A percentile compares a stretch with the other conserved stretches of the same genome.
These are phyloP conservation scores for Xanthia togata DNA, from an alignment of 2,888 invertebrate species.

Conservation along the genomic window DNA sequence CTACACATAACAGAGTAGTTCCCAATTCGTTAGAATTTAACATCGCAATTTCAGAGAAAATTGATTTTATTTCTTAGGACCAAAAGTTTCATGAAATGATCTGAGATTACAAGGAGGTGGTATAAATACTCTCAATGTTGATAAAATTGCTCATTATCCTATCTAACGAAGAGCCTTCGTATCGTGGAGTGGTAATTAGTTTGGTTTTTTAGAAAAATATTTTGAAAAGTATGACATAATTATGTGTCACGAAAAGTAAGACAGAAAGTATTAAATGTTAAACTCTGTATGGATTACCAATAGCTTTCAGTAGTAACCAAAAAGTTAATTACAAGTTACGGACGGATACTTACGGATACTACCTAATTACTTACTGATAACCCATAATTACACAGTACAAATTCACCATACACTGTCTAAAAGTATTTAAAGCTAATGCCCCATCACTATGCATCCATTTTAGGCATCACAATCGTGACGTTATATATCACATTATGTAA, in stretches of 20 bases:
- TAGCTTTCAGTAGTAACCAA: not conserved
- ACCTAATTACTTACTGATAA: not conserved
- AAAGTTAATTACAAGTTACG: not conserved
- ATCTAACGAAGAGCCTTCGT: not conserved
- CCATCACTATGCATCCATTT: constrained; percentile 9
- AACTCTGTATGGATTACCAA: not conserved
- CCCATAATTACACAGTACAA: constrained; percentile 1
- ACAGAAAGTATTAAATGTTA: not conserved
- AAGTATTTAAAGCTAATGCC: constrained; percentile 10
- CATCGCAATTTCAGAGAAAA: no score
- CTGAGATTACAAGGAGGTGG: not conserved
- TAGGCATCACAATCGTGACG: constrained; percentile 10
- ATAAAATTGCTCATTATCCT: not conserved
- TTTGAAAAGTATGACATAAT: not conserved
- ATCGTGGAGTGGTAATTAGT: not conserved
- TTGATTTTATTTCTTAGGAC: not conserved
- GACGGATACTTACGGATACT: not conserved
- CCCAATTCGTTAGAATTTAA: no score
- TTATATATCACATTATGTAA: constrained; percentile 27
- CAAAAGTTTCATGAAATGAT: not conserved
- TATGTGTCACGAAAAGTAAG: not conserved
- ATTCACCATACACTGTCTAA: not conserved
- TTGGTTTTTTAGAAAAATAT: not conserved
- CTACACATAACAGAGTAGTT: no score
- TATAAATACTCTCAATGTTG: not conserved